These are phyloP conservation scores for Ailurus styani DNA, from an alignment of 2,113 vertebrate genomes.

Conservation along the genomic window DNA sequence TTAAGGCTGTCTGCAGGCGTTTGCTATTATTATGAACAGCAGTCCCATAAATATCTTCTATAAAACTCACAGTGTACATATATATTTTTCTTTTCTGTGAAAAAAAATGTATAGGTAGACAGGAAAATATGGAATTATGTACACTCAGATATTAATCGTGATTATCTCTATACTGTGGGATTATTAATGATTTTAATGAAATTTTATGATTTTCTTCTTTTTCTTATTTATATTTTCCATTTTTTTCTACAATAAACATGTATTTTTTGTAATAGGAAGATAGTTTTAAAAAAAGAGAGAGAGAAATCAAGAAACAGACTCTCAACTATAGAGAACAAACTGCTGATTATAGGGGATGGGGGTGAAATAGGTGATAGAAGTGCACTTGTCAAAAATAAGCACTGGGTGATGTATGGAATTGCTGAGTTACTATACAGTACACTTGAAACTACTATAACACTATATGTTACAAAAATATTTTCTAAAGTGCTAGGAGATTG, in stretches of 20 bases:
- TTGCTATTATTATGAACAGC: not conserved
- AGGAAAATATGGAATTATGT: not conserved
- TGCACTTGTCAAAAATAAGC: not conserved
- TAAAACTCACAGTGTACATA: not conserved
- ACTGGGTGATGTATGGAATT: not conserved
- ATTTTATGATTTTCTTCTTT: not conserved
- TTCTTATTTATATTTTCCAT: slow-evolving; percentile 23
- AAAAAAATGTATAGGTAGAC: not conserved
- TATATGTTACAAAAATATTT: not conserved
- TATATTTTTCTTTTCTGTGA: not conserved
- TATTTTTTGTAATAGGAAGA: not conserved
- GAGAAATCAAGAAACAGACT: not conserved
- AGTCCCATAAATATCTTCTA: not conserved
- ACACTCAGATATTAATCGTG: not conserved
- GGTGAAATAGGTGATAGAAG: not conserved
- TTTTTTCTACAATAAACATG: not conserved
- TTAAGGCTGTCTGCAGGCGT: not conserved
- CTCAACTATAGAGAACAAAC: not conserved
- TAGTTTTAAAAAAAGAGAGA: not conserved
- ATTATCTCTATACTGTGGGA: not conserved
- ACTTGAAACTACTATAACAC: not conserved
- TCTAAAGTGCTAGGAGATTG: not conserved
- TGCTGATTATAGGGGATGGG: not conserved
- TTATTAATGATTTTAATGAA: not conserved
- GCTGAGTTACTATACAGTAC: not conserved